phyloP scores from a whole-genome alignment of 2,888 invertebrate species.

The Hydrotaea diabolus region DNA sequence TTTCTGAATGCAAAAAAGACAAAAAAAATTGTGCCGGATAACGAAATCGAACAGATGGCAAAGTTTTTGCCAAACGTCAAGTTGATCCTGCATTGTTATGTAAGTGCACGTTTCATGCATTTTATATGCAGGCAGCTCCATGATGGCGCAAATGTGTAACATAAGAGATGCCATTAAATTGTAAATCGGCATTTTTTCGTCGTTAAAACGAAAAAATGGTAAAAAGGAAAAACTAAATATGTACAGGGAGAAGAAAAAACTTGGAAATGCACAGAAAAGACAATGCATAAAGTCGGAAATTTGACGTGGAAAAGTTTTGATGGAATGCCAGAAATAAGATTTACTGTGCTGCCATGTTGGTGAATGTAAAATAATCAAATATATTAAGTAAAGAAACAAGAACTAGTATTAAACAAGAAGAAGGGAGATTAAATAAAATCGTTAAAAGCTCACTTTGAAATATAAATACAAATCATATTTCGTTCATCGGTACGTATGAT shows the following conservation, averaged over 20 bases:
- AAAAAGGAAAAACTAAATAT: not conserved
- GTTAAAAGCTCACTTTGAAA: too few species aligned
- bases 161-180: slow-evolving; percentile 33
- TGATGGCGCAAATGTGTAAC: not conserved
- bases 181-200: not conserved
- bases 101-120: slow-evolving; percentile 58
- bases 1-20: slow-evolving; percentile 3
- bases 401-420: too few species aligned
- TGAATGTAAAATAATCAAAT: not conserved
- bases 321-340: not conserved
- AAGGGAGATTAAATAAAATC: too few species aligned
- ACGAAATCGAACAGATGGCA: slow-evolving; percentile 46
- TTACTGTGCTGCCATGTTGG: not conserved
- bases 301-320: slow-evolving; percentile 10
- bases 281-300: too few species aligned
- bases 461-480: too few species aligned
- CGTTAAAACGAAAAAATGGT: too few species aligned
- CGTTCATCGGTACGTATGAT: too few species aligned
- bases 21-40: slow-evolving; percentile 8
- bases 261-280: not conserved
- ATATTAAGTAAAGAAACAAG: too few species aligned
- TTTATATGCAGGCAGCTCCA: slow-evolving; percentile 28
- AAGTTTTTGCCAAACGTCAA: slow-evolving; percentile 7
- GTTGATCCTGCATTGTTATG: slow-evolving; percentile 57
- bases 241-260: not conserved